Percentiles rank a stretch among this genome's conserved stretches.
Evolutionary conservation across 2,113 vertebrate genomes (phyloP).

Genomic region (Sisor rabdophorus): DNA sequence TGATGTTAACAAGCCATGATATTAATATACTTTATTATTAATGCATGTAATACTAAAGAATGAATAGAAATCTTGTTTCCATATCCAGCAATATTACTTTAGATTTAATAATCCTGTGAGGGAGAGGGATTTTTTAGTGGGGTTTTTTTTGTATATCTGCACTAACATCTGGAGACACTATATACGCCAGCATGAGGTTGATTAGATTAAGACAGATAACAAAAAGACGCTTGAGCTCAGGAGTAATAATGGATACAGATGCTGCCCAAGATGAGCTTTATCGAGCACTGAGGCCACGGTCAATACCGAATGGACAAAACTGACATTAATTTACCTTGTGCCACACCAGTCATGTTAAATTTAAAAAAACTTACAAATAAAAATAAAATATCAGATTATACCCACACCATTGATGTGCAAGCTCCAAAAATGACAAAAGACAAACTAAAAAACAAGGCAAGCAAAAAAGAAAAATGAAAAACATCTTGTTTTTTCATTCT

Average conservation of each 20-base stretch:
- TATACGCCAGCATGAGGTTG: constrained; percentile 27
- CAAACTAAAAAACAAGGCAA: not conserved
- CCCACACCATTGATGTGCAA: not conserved
- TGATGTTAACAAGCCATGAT: not conserved
- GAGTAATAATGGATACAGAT: constrained; percentile 37
- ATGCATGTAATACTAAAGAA: not conserved
- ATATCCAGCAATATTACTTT: not conserved
- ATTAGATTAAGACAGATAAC: constrained; percentile 50
- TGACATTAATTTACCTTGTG: constrained; percentile 36
- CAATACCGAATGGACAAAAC: constrained; percentile 10
- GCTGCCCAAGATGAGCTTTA: constrained; percentile 35
- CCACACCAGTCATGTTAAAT: constrained; percentile 9
- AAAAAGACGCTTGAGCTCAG: constrained; percentile 26
- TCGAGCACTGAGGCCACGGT: not conserved
- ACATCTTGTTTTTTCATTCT: not conserved
- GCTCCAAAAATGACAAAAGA: not conserved
- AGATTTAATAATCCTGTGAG: not conserved
- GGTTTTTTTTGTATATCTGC: not conserved
- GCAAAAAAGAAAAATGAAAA: constrained; percentile 8
- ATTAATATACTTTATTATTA: not conserved
- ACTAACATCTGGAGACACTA: constrained; percentile 35
- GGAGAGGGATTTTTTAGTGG: no score
- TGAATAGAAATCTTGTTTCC: not conserved
- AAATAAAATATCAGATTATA: not conserved
- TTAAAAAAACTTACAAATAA: not conserved